Evolutionary conservation across 2,797 vertebrate species (phyloP).

Genomic region (Salarias fasciatus): DNA sequence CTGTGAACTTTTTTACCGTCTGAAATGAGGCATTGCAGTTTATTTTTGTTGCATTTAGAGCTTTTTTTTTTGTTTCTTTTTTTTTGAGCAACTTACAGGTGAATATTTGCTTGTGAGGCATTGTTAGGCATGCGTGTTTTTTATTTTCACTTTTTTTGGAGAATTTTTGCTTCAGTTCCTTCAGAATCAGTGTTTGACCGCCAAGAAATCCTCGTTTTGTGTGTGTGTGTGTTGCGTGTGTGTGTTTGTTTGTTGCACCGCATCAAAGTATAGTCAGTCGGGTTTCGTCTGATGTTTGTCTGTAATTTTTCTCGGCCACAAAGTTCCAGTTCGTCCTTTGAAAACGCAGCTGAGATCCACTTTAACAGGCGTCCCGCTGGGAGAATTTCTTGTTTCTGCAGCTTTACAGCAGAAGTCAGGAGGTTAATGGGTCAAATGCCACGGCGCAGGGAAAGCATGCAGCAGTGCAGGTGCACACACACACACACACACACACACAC

Average conservation of each 20-base stretch:
- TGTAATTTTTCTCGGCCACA: not conserved
- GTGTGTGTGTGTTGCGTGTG: no score
- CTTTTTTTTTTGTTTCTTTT: not conserved
- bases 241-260: no score
- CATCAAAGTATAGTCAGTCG: not conserved
- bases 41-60: no score
- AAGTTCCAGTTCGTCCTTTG: not conserved
- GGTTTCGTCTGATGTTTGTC: not conserved
- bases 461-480: conserved; percentile 29
- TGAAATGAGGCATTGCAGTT: no score
- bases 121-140: no score
- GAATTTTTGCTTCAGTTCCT: no score
- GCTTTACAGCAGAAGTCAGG: not conserved
- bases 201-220: no score
- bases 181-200: no score
- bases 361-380: not conserved
- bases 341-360: not conserved
- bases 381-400: not conserved
- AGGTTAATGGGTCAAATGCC: conserved; percentile 22
- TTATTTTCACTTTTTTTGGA: no score
- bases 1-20: no score
- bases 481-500: not conserved
- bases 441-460: conserved; percentile 22
- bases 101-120: no score
- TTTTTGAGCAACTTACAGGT: no score